A percentile compares a stretch with the other conserved stretches of the same genome.
phyloP scores from a whole-genome alignment of 2,797 vertebrate species.

The Hydrocynus forskahlii region DNA sequence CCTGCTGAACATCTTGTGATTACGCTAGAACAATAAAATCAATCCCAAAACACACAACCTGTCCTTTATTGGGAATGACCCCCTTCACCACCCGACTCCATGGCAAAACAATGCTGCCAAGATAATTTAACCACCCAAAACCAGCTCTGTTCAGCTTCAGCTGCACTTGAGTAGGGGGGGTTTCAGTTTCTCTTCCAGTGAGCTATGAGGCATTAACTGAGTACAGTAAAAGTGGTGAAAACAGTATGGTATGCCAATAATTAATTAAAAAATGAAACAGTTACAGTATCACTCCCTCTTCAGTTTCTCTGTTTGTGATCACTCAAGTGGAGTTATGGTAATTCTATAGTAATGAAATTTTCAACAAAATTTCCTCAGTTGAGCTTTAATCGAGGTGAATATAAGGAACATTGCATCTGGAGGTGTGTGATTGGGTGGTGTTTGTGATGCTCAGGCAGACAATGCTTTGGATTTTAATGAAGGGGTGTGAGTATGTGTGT shows the following conservation, averaged over 20 bases:
- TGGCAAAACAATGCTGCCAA: not conserved
- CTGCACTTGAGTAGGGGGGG: not conserved
- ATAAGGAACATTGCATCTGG: conserved; percentile 32
- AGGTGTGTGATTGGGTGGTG: not conserved
- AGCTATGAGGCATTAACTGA: conserved; percentile 14
- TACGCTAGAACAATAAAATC: not conserved
- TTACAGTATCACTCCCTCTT: conserved; percentile 18
- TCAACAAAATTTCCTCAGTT: conserved; percentile 37
- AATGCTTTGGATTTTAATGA: not conserved
- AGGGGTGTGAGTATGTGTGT: not conserved
- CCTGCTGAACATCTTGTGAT: not conserved
- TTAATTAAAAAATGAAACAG: conserved; percentile 42
- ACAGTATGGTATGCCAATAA: conserved; percentile 38
- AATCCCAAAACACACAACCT: not conserved
- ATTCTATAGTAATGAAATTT: conserved; percentile 52
- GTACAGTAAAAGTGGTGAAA: conserved; percentile 27
- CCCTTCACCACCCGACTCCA: not conserved
- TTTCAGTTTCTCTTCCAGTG: not conserved
- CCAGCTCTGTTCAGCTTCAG: not conserved
- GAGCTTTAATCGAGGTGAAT: conserved; percentile 48
- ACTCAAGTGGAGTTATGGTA: conserved; percentile 49
- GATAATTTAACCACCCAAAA: conserved; percentile 1
- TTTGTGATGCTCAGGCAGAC: conserved; percentile 16
- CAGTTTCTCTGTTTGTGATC: conserved; percentile 35
- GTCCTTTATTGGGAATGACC: not conserved